Conservation (phyloP, 2,113 vertebrate species). For the human (Homo sapiens) region GRCh38 chr11:32682001-32682500, state of each 20-base stretch:
- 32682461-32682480: constrained; percentile 80
- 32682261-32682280: constrained; percentile 89
- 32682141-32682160: constrained; percentile 83
- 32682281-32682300: constrained; percentile 91
- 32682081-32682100: constrained; percentile 61
- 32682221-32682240: constrained; percentile 88
- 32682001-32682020: constrained; percentile 8
- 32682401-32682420: constrained; percentile 86
- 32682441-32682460: constrained; percentile 79
- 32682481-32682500: constrained; percentile 76
- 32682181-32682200: constrained; percentile 88
- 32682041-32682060: constrained; percentile 58
- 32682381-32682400: constrained; percentile 89
- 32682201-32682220: constrained; percentile 89
- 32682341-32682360: constrained; percentile 90
- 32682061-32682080: constrained; percentile 49
- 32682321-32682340: constrained; percentile 88
- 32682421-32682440: constrained; percentile 87
- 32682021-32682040: constrained; percentile 39
- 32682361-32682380: constrained; percentile 88
- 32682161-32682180: constrained; percentile 83
- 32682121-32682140: constrained; percentile 69
- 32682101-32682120: constrained; percentile 54
- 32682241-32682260: constrained; percentile 91
- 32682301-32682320: constrained; percentile 90